phyloP scores from a whole-genome alignment of 2,888 invertebrate species.

The Apantesis nais region DNA sequence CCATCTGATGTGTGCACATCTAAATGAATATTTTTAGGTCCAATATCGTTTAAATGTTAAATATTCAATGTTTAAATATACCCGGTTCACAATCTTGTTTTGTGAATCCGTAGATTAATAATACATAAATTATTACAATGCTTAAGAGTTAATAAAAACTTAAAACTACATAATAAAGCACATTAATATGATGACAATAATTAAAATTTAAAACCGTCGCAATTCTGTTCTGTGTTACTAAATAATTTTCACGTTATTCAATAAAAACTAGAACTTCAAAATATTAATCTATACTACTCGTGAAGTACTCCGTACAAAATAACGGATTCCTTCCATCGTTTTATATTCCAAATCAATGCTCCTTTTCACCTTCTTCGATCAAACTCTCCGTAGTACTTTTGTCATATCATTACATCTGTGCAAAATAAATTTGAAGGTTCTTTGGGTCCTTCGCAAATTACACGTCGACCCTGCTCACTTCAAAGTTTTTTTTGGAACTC shows the following conservation, averaged over 20 bases:
- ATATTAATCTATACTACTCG: background rate
- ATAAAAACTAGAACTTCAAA: no score
- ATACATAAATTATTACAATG: background rate
- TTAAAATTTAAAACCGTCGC: background rate
- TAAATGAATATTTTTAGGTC: background rate
- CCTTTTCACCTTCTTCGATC: constrained; percentile 19
- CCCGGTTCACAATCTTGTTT: background rate
- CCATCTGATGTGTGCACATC: background rate
- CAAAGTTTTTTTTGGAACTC: constrained; percentile 33
- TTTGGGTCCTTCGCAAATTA: constrained; percentile 45
- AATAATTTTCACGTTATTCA: background rate
- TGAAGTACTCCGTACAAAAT: background rate
- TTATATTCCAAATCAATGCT: constrained; percentile 5
- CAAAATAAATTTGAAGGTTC: constrained; percentile 34
- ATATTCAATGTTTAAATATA: background rate
- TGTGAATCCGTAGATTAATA: background rate
- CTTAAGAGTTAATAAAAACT: background rate
- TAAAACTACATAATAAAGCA: background rate
- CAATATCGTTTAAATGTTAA: background rate
- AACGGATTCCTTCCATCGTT: background rate
- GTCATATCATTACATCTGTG: constrained; percentile 35
- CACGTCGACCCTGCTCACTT: constrained; percentile 43
- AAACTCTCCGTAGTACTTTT: constrained; percentile 30
- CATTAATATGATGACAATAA: background rate
- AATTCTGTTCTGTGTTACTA: background rate